phyloP scores from a whole-genome alignment of 2,888 invertebrate species.

The Argyresthia albistria region DNA sequence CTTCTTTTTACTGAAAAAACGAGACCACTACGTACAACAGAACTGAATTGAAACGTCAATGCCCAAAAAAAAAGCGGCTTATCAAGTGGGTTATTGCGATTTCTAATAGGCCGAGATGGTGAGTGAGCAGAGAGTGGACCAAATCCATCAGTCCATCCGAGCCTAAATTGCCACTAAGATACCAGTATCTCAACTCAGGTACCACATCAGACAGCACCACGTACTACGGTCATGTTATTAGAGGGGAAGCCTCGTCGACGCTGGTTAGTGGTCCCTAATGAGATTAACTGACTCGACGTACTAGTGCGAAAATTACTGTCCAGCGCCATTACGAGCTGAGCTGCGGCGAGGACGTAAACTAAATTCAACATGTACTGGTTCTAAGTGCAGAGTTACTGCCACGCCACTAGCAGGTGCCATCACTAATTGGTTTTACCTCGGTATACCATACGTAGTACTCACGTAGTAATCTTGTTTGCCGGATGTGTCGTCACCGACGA shows the following conservation, averaged over 20 bases:
- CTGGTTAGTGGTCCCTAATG: slow-evolving; percentile 28
- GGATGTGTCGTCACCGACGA: slow-evolving; percentile 24
- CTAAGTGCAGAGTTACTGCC: not conserved
- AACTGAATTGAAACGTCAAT: no score
- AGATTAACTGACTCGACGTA: slow-evolving; percentile 36
- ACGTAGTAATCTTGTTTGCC: slow-evolving; percentile 30
- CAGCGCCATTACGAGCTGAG: not conserved
- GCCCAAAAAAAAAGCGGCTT: no score
- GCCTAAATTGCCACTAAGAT: no score
- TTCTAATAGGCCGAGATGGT: no score
- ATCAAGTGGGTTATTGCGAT: no score
- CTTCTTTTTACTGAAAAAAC: no score
- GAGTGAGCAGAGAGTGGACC: no score
- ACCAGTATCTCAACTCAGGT: no score
- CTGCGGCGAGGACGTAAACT: not conserved
- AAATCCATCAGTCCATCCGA: no score
- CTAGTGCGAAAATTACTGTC: slow-evolving; percentile 3
- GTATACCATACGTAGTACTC: slow-evolving; percentile 4
- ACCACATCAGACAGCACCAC: no score
- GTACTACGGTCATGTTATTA: slow-evolving; percentile 48
- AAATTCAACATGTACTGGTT: not conserved
- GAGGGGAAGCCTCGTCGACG: slow-evolving; percentile 47
- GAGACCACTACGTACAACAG: no score
- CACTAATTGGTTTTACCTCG: not conserved
- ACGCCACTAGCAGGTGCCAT: not conserved